Conservation (phyloP, 2,797 vertebrate species). For the Distichodus sexfasciatus region DNA sequence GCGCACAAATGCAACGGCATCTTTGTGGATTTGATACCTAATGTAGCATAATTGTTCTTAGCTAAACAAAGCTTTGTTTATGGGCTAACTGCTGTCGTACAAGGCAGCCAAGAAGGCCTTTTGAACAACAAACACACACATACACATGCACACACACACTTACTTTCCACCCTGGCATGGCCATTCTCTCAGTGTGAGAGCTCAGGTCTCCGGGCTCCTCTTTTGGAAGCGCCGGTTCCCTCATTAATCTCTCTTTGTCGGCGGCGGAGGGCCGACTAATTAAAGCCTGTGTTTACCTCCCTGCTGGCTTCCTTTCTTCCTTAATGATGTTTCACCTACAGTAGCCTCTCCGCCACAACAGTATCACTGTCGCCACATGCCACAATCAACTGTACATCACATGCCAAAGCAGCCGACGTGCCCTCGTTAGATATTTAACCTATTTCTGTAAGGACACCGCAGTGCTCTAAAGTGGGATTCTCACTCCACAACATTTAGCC, state of each 20-base stretch:
- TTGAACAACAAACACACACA: background rate
- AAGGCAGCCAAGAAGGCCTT: background rate
- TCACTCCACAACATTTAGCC: too few relatives aligned
- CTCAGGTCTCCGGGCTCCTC: conserved; percentile 26
- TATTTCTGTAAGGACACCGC: too few relatives aligned
- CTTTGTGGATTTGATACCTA: background rate
- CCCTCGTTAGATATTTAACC: background rate
- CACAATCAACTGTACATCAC: background rate
- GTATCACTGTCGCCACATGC: background rate
- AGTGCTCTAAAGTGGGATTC: background rate
- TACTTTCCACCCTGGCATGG: conserved; percentile 7
- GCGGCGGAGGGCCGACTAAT: conserved; percentile 67
- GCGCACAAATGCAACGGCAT: background rate
- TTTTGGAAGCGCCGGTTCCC: conserved; percentile 36
- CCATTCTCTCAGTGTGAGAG: background rate
- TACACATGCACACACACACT: background rate
- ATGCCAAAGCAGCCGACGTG: background rate
- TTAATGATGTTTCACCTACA: conserved; percentile 66
- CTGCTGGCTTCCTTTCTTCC: conserved; percentile 66
- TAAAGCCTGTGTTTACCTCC: conserved; percentile 75
- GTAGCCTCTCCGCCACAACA: conserved; percentile 55
- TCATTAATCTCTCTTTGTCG: conserved; percentile 73
- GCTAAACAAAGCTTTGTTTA: conserved; percentile 4
- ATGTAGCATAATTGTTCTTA: background rate
- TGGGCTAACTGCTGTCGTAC: conserved; percentile 1